Conservation (phyloP, 2,797 vertebrate genomes). For the Melanotaenia nigrans region DNA sequence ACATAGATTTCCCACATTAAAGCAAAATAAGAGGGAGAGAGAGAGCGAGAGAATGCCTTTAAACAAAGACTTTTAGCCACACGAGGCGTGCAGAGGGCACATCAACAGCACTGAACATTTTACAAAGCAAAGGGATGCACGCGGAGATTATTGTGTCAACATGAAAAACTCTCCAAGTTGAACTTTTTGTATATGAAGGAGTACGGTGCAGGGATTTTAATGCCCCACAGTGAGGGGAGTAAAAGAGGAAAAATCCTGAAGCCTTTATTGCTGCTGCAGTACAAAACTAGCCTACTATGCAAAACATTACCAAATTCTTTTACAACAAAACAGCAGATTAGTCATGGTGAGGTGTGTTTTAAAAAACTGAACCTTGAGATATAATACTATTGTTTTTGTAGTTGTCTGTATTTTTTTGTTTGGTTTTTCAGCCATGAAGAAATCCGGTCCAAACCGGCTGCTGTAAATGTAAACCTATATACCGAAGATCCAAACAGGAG, state of each 20-base stretch:
- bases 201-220: conserved; percentile 5
- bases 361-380: conserved; percentile 36
- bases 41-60: conserved; percentile 29
- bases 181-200: conserved; percentile 17
- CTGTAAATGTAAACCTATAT: conserved; percentile 39
- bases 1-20: conserved; percentile 61
- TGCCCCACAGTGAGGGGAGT: conserved; percentile 25
- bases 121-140: conserved; percentile 32
- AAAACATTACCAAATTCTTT: conserved; percentile 26
- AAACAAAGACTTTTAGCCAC: conserved; percentile 48
- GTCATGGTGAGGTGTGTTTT: conserved; percentile 17
- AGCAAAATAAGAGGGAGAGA: conserved; percentile 30
- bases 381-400: conserved; percentile 36
- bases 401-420: neutral
- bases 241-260: conserved; percentile 42
- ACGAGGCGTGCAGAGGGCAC: conserved; percentile 26
- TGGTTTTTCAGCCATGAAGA: conserved; percentile 14
- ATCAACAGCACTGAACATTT: conserved; percentile 38
- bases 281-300: conserved; percentile 28
- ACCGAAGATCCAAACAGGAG: conserved; percentile 26
- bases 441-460: conserved; percentile 15
- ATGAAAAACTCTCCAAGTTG: conserved; percentile 39
- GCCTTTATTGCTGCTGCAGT: conserved; percentile 12
- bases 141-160: conserved; percentile 47
- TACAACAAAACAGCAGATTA: conserved; percentile 34